A percentile compares a stretch with the other conserved stretches of the same genome.
phyloP scores from a whole-genome alignment of 1,140 invertebrate genomes.

The Macrobrachium nipponense region DNA sequence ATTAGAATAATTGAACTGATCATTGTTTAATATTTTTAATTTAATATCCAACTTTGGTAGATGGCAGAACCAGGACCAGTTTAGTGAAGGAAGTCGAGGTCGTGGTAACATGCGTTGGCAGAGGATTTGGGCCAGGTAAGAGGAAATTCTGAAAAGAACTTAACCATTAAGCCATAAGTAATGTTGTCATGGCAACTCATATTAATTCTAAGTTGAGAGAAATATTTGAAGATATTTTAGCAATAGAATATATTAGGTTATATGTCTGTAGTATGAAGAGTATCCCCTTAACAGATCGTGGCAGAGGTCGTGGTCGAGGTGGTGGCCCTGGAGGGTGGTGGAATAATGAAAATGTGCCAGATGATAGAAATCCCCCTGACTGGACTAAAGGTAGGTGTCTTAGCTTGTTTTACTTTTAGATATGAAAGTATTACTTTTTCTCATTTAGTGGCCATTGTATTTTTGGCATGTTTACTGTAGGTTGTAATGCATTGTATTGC shows the following conservation, averaged over 20 bases:
- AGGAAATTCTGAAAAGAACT: neutral
- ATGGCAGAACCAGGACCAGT: no score
- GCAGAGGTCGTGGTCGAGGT: constrained; percentile 21
- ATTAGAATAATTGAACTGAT: no score
- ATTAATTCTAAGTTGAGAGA: neutral
- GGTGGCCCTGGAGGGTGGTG: neutral
- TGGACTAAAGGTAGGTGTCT: constrained; percentile 16
- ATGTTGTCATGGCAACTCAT: neutral
- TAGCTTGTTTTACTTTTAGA: neutral
- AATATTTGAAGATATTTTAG: neutral
- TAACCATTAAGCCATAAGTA: neutral
- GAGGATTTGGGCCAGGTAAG: neutral
- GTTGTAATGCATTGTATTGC: neutral
- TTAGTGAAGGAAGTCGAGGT: neutral
- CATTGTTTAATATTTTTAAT: no score
- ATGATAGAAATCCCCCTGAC: neutral
- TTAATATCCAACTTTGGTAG: no score
- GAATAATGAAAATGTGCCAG: neutral
- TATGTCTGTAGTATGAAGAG: no score
- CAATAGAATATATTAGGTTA: neutral
- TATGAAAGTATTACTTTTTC: no score
- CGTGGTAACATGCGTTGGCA: constrained; percentile 13
- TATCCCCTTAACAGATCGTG: neutral
- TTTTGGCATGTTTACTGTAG: neutral
- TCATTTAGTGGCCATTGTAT: neutral